These are phyloP conservation scores for Merops nubicus DNA, from an alignment of 2,113 vertebrate species.

Conservation along the genomic window DNA sequence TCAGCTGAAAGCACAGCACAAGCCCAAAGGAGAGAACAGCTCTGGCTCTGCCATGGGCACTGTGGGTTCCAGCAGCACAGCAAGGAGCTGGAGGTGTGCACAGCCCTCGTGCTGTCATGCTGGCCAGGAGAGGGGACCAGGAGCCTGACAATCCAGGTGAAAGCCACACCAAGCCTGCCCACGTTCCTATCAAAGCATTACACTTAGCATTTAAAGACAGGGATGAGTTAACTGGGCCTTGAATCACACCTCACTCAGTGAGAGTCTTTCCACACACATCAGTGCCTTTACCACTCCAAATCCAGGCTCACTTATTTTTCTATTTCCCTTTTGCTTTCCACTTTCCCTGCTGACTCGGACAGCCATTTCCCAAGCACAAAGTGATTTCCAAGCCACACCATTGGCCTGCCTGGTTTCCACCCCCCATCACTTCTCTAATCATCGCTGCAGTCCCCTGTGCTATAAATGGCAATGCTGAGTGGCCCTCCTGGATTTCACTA, in stretches of 20 bases:
- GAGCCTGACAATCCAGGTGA: accelerated
- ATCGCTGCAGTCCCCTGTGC: neutral
- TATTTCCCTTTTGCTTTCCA: neutral
- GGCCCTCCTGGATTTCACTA: neutral
- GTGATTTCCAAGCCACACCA: neutral
- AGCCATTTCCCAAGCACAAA: neutral
- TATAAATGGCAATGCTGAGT: neutral
- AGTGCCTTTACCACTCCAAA: accelerated
- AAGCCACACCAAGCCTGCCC: neutral
- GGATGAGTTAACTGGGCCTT: neutral
- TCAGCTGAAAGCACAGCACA: neutral
- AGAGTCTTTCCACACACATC: neutral
- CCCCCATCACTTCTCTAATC: neutral
- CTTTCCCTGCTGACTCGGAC: neutral
- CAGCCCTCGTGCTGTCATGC: neutral
- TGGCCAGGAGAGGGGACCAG: neutral
- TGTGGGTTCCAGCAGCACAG: neutral
- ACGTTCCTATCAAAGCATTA: neutral
- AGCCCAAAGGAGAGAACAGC: neutral
- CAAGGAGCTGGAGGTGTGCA: neutral
- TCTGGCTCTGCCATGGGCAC: neutral
- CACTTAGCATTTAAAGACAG: neutral
- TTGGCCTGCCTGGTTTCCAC: neutral
- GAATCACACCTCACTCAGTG: neutral
- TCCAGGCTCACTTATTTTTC: neutral